Percentiles rank a stretch among this genome's conserved stretches.
Evolutionary conservation across 2,113 vertebrate genomes (phyloP).

Genomic region (Notarius lentiginosus): DNA sequence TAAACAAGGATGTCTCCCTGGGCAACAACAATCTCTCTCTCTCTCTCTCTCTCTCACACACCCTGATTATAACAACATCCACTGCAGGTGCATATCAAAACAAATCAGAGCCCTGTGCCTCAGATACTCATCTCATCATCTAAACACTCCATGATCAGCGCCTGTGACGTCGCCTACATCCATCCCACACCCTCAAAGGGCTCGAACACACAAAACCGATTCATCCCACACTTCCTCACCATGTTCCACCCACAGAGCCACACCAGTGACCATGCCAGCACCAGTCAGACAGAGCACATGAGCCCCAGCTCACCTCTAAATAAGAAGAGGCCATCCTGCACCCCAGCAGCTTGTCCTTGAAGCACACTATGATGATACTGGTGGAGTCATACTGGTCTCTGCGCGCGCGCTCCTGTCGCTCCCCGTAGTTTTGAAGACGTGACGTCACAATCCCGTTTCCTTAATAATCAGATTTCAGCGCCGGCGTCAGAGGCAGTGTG

Average conservation of each 20-base stretch:
- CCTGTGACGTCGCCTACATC: no score
- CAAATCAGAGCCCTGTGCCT: background rate
- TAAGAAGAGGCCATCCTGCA: conserved; percentile 66
- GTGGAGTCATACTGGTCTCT: conserved; percentile 46
- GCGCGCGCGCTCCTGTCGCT: conserved; percentile 35
- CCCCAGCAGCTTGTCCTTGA: conserved; percentile 22
- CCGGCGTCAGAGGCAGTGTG: conserved; percentile 8
- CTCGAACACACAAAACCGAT: background rate
- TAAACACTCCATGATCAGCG: background rate
- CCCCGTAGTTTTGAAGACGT: conserved; percentile 57
- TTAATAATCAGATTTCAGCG: conserved; percentile 68
- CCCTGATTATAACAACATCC: conserved; percentile 12
- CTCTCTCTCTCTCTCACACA: background rate
- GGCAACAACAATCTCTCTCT: background rate
- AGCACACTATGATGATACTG: conserved; percentile 35
- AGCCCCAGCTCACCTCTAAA: conserved; percentile 65
- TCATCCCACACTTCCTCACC: no score
- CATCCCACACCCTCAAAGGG: background rate
- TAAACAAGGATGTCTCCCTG: background rate
- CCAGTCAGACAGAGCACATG: background rate
- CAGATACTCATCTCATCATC: background rate
- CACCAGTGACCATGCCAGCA: background rate
- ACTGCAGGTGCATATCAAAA: background rate
- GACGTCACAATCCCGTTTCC: conserved; percentile 75
- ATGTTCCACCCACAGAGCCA: no score